Evolutionary conservation across 2,797 vertebrate species (phyloP), one percentile per base, ranked within the genome.

Genomic region (Garrulus glandarius): DNA sequence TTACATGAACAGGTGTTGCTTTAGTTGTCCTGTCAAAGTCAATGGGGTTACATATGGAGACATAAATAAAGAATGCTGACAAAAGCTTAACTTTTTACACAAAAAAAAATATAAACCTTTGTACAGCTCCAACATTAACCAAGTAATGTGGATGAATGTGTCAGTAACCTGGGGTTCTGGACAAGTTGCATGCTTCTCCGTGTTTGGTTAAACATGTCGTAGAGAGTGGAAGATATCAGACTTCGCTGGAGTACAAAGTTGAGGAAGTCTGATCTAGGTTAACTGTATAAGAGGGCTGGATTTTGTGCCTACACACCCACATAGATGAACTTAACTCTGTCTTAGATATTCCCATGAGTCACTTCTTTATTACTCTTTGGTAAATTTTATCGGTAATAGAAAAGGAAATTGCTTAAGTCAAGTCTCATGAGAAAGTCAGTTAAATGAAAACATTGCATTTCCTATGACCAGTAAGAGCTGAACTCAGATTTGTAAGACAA

Each of bases 371-470:
- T 93, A 71, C 64, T 92, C 56, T 67, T 84, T 47, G 56, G 72
- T 93, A 95, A 96, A 95, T 91, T 95, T 47, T 95, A 74, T 47
- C 41, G 24, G 34, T 89, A 78, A 53, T 82, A 53, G n/a, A 68
- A 59, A 59, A 83, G 83, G 39, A 74, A 80, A 92, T 91, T 94
- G 61, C 68, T 94, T 95, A 71, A 92, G 88, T 97, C 68, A 69
- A 69, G 52, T 95, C 94, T 92, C 84, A 92, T 70, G 90, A 90
- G 59, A 69, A 93, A 91, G 75, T 92, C 68, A 92, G 71, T 93
- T 96, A 95, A 94, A 91, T 87, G 92, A 87, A 93, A 69, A 30
- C 57, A 26, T 55, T 94, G 36, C 84, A 64, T 70, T 85, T 84
- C 52, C 53, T 84, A 36, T 87, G 82, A 80, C 56, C 44, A 55